Conservation (phyloP, 2,113 vertebrate genomes). For the Bucco capensis region DNA sequence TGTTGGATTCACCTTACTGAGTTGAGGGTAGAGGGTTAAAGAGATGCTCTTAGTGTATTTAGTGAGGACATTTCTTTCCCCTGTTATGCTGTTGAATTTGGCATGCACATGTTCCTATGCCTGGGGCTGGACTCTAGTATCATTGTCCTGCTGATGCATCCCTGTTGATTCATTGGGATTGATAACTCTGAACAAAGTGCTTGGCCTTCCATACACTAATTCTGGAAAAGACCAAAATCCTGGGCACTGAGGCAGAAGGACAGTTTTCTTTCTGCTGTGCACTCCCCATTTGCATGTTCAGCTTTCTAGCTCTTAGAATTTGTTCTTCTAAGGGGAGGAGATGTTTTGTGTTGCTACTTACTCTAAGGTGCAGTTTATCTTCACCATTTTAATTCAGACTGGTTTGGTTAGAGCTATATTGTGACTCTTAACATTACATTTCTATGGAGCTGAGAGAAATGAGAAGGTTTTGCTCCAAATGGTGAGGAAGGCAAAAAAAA, state of each 20-base stretch:
- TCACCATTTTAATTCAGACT: neutral
- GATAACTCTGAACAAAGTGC: constrained; percentile 1
- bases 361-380: neutral
- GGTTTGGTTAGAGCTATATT: neutral
- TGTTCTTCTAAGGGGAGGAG: neutral
- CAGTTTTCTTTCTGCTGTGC: neutral
- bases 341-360: neutral
- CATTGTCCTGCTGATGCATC: neutral
- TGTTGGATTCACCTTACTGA: neutral
- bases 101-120: neutral
- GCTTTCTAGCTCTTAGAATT: neutral
- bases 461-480: neutral
- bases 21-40: neutral
- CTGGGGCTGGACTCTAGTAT: neutral
- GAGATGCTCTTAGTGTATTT: neutral
- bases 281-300: neutral
- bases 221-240: neutral
- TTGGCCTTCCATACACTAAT: neutral
- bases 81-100: constrained; percentile 18
- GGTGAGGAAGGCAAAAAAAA: neutral
- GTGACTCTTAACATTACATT: neutral
- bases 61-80: neutral
- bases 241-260: neutral
- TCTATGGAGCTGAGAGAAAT: neutral
- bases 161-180: neutral